Conservation (phyloP, 1,140 invertebrate genomes). For the Battus philenor region DNA sequence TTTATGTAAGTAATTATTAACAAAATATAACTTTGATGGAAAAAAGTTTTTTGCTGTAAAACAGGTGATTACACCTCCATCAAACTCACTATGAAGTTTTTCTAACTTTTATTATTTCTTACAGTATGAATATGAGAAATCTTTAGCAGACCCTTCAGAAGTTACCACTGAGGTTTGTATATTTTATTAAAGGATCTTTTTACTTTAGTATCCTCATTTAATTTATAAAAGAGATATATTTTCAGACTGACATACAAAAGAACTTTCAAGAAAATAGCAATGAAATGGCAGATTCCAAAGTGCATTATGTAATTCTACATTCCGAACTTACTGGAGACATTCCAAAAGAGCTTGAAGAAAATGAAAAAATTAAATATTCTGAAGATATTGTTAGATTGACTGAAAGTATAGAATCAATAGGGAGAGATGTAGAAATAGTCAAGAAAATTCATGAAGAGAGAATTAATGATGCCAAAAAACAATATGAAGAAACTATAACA, state of each 20-base stretch:
- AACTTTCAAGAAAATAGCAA: slow-evolving; percentile 30
- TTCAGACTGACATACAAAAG: slow-evolving; percentile 44
- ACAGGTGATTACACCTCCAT: too few relatives aligned
- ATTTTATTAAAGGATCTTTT: neutral
- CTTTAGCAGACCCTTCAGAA: slow-evolving; percentile 59
- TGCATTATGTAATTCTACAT: slow-evolving; percentile 65
- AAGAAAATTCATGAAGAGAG: slow-evolving; percentile 66
- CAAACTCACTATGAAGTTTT: too few relatives aligned
- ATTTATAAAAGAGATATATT: slow-evolving; percentile 2
- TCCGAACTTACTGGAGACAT: slow-evolving; percentile 65
- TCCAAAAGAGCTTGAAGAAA: slow-evolving; percentile 57
- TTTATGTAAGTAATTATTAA: too few relatives aligned
- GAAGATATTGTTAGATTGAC: slow-evolving; percentile 74
- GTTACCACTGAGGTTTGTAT: slow-evolving; percentile 57
- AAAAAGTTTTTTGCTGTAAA: too few relatives aligned
- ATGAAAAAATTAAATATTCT: slow-evolving; percentile 60
- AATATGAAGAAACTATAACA: slow-evolving; percentile 36
- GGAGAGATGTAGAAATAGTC: slow-evolving; percentile 68
- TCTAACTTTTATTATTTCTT: slow-evolving; percentile 30
- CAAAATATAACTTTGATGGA: too few relatives aligned
- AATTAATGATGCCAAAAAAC: slow-evolving; percentile 63
- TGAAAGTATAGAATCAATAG: slow-evolving; percentile 76
- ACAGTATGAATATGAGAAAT: slow-evolving; percentile 69
- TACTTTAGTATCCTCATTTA: neutral
- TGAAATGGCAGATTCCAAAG: slow-evolving; percentile 44